Evolutionary conservation across 2,113 vertebrate genomes (phyloP).

Genomic region (Epinephelus cyanopodus): DNA sequence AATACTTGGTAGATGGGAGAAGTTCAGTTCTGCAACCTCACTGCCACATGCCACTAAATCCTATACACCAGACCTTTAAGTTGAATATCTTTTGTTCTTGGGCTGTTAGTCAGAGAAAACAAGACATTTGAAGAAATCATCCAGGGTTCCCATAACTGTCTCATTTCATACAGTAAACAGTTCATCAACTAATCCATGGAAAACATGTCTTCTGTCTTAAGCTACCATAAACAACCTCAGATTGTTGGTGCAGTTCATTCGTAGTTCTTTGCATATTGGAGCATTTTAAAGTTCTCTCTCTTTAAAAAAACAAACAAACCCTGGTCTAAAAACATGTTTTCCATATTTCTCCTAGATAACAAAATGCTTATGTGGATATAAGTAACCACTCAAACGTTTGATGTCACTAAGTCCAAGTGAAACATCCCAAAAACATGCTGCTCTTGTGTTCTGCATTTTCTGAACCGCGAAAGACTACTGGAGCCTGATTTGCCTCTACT

Average conservation of each 20-base stretch:
- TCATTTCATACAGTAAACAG: neutral
- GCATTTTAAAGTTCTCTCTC: neutral
- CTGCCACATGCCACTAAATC: too few relatives aligned
- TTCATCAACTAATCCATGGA: neutral
- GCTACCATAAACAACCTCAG: too few relatives aligned
- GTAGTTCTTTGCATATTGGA: neutral
- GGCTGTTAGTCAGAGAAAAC: neutral
- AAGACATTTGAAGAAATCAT: neutral
- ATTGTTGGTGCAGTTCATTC: neutral
- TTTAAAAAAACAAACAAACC: neutral
- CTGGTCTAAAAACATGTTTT: neutral
- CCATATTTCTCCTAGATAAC: neutral
- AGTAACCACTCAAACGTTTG: neutral
- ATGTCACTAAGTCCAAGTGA: neutral
- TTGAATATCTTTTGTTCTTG: neutral
- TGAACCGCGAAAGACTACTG: conserved; percentile 23
- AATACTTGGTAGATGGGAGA: too few relatives aligned
- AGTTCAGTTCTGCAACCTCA: too few relatives aligned
- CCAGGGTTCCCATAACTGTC: neutral
- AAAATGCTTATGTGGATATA: neutral
- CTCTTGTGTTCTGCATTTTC: conserved; percentile 5
- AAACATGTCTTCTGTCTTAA: neutral
- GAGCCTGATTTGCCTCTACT: conserved; percentile 41
- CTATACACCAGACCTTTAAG: too few relatives aligned
- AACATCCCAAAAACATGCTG: neutral